Percentiles rank a stretch among this genome's conserved stretches.
These are phyloP conservation scores for Thymelicus sylvestris DNA, from an alignment of 2,888 invertebrate genomes.

Conservation along the genomic window DNA sequence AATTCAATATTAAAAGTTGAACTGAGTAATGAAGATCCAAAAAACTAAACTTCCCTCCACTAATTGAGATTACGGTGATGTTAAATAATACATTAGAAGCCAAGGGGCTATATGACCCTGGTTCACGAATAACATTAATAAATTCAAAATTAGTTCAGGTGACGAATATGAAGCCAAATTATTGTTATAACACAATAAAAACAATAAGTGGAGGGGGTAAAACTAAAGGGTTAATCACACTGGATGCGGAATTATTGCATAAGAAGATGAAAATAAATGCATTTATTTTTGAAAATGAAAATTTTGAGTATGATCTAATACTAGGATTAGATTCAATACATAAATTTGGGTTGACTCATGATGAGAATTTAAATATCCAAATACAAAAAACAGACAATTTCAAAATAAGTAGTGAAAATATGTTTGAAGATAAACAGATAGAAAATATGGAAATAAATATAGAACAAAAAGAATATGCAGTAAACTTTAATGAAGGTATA, in stretches of 20 bases:
- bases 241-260: conserved; percentile 21
- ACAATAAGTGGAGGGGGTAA: conserved; percentile 33
- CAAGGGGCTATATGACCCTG: conserved; percentile 31
- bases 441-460: background rate
- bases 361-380: conserved; percentile 27
- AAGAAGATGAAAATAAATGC: conserved; percentile 32
- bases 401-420: background rate
- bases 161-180: conserved; percentile 22
- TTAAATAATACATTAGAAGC: conserved; percentile 17
- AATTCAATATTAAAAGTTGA: conserved; percentile 31
- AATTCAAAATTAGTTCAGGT: conserved; percentile 32
- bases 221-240: conserved; percentile 26
- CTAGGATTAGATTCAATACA: conserved; percentile 22
- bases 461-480: background rate
- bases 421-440: background rate
- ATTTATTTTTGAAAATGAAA: conserved; percentile 33
- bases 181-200: conserved; percentile 16
- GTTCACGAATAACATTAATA: conserved; percentile 30
- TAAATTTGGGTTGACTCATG: conserved; percentile 13
- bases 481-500: conserved; percentile 41
- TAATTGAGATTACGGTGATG: conserved; percentile 15
- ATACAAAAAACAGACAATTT: background rate
- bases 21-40: conserved; percentile 33
- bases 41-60: conserved; percentile 17
- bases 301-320: conserved; percentile 25